Evolutionary conservation across 2,113 vertebrate genomes (phyloP).

Genomic region (Brachypteracias leptosomus): DNA sequence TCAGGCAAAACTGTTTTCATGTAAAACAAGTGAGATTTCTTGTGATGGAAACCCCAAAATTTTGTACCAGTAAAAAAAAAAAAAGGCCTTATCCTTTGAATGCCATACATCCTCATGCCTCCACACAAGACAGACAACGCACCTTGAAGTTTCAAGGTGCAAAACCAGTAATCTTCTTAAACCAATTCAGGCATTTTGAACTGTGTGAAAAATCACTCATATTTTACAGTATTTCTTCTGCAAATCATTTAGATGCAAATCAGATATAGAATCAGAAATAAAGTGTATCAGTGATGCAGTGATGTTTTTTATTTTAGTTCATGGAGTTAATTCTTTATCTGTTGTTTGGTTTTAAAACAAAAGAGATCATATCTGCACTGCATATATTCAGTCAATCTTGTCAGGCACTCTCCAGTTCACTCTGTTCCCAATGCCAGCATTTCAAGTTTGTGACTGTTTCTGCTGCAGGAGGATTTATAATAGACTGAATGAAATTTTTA

Average conservation of each 20-base stretch:
- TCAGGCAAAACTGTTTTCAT: neutral
- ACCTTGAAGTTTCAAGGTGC: neutral
- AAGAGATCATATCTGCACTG: neutral
- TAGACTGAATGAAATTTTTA: neutral
- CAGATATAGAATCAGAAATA: neutral
- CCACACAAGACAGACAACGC: neutral
- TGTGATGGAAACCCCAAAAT: neutral
- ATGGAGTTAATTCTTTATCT: neutral
- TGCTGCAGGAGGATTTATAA: slow-evolving; percentile 39
- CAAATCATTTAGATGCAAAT: neutral
- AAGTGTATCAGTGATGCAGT: neutral
- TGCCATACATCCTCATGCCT: neutral
- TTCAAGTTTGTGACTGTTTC: slow-evolving; percentile 30
- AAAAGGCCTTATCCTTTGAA: neutral
- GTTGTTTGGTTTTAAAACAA: neutral
- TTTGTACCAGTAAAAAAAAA: neutral
- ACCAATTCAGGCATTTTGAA: neutral
- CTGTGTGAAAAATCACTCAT: neutral
- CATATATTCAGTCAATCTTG: neutral
- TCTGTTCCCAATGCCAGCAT: neutral
- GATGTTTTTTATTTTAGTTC: neutral
- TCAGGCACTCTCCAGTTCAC: neutral
- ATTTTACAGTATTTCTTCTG: neutral
- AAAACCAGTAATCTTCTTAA: neutral
- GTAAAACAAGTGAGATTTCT: neutral